Evolutionary conservation across 1,140 invertebrate genomes (phyloP).

Genomic region (Acyrthosiphon pisum): DNA sequence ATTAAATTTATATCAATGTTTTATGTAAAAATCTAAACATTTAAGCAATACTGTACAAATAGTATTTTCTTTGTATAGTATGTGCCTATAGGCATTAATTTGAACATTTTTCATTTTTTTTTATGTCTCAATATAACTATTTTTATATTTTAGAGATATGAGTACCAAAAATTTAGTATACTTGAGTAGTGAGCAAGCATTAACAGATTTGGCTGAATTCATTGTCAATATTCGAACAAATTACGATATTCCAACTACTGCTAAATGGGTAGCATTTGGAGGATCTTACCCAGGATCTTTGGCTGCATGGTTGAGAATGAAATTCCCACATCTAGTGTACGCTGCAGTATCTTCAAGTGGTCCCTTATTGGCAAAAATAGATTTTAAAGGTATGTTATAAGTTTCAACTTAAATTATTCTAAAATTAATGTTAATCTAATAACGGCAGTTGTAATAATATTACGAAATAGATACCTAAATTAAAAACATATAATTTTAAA

Average conservation of each 20-base stretch:
- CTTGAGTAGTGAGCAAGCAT: conserved; percentile 84
- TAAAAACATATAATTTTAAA: no score
- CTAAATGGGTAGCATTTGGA: conserved; percentile 92
- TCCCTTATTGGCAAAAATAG: conserved; percentile 80
- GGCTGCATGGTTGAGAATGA: conserved; percentile 86
- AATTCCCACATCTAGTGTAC: conserved; percentile 88
- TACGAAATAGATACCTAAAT: no score
- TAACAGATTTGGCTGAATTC: conserved; percentile 87
- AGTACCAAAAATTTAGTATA: conserved; percentile 79
- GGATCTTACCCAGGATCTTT: conserved; percentile 92
- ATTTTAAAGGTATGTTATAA: conserved; percentile 76
- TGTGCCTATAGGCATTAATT: no score
- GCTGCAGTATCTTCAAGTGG: conserved; percentile 88
- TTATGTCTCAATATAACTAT: no score
- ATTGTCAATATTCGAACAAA: conserved; percentile 73
- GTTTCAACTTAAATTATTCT: no score
- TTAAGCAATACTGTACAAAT: no score
- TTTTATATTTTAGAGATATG: conserved; percentile 70
- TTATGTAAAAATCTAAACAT: not conserved
- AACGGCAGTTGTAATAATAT: no score
- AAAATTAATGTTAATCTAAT: no score
- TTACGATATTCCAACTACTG: conserved; percentile 69
- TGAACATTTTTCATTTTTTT: no score
- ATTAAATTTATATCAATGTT: not conserved
- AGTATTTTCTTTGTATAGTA: no score